A percentile compares a stretch with the other conserved stretches of the same genome.
phyloP scores from a whole-genome alignment of 2,113 vertebrate genomes.

The Tetrax tetrax region DNA sequence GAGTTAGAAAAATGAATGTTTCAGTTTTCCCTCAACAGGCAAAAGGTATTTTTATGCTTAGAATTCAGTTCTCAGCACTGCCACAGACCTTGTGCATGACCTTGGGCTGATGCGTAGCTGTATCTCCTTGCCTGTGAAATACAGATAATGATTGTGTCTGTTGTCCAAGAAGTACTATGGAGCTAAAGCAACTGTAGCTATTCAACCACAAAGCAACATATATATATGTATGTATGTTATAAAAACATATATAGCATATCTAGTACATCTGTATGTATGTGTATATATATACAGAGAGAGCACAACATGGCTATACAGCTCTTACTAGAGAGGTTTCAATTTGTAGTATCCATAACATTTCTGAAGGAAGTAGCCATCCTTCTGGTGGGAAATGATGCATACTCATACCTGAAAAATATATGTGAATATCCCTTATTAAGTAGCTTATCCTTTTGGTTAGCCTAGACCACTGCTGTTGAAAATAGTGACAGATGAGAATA shows the following conservation, averaged over 20 bases:
- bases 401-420: background rate
- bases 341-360: background rate
- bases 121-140: background rate
- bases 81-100: background rate
- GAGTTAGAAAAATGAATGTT: background rate
- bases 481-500: background rate
- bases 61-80: background rate
- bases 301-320: background rate
- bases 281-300: rapidly evolving
- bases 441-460: background rate
- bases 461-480: background rate
- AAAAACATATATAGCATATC: background rate
- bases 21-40: background rate
- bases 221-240: background rate
- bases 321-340: background rate
- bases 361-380: background rate
- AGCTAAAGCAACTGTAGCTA: background rate
- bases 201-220: background rate
- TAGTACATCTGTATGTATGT: background rate
- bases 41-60: background rate
- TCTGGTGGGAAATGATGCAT: background rate
- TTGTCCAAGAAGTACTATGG: background rate
- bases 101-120: background rate
- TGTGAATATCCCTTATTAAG: background rate
- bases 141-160: background rate